Evolutionary conservation across 2,888 invertebrate species (phyloP).

Genomic region (Agriotes lineatus): DNA sequence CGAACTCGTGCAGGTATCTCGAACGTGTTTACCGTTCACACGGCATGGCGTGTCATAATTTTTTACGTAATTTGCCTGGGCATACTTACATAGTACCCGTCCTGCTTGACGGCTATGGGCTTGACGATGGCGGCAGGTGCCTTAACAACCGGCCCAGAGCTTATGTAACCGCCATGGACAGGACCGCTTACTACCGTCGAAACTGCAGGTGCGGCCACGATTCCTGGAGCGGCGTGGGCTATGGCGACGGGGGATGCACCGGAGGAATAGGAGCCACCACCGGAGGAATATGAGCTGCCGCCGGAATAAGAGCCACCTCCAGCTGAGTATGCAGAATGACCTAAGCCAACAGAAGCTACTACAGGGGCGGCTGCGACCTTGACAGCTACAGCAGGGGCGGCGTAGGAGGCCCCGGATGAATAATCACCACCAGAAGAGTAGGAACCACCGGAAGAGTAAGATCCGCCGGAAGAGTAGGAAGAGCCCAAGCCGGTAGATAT

Average conservation of each 20-base stretch:
- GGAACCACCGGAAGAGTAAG: constrained; percentile 5
- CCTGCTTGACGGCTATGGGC: constrained; percentile 43
- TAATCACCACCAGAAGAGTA: constrained; percentile 40
- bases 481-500: constrained; percentile 36
- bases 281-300: constrained; percentile 8
- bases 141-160: constrained; percentile 38
- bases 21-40: constrained; percentile 25
- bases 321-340: constrained; percentile 11
- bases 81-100: constrained; percentile 48
- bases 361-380: neutral
- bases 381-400: constrained; percentile 6
- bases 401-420: neutral
- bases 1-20: constrained; percentile 20
- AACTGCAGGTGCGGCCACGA: constrained; percentile 49
- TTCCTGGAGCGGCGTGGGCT: constrained; percentile 44
- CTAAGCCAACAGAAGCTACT: constrained; percentile 1
- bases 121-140: constrained; percentile 34
- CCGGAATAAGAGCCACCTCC: constrained; percentile 13
- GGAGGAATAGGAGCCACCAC: neutral
- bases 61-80: constrained; percentile 38
- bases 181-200: constrained; percentile 34
- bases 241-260: constrained; percentile 50
- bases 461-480: constrained; percentile 36
- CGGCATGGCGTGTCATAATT: constrained; percentile 37
- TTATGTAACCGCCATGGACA: constrained; percentile 30